Evolutionary conservation across 2,797 vertebrate species (phyloP), one percentile per base, ranked within the genome.

Genomic region (Sebastes vulpes): DNA sequence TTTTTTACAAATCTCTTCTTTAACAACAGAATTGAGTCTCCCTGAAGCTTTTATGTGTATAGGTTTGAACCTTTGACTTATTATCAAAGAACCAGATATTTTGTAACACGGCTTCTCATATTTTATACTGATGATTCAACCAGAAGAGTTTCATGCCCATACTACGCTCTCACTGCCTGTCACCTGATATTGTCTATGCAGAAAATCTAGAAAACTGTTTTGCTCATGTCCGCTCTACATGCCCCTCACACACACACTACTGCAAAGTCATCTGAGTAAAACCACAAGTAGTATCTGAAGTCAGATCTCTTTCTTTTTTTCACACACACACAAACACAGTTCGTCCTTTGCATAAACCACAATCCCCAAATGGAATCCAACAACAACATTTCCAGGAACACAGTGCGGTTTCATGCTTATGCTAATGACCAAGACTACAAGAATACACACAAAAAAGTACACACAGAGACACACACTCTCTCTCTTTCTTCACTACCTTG

Each of bases 401-500:
- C 65, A 59, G 63, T 74, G 84, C 54, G 87, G 91, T 94, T 94
- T 85, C 72, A 86, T 86, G 88, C 84, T 67, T 72, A 88, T 84
- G 79, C 77, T 92, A 87, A 93, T 88, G 78, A 58, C 60, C 66
- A 81, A 61, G 16, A 31, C 26, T 42, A 38, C 71, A 74, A 25
- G 10, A 70, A 31, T 16, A 28, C 23, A 56, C 25, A 42, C 46
- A 57, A 8, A 28, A 54, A 26, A 57, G 23, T 16, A 8, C 26
- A 35, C 38, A 57, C 63, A 21, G 48, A 38, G 54, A 38, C 59
- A 60, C 25, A 18, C 29, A 29, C 53, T n/a, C 38, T 35, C 11
- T 66, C 29, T 32, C 2, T 10, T 2, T 35, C 32, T 35, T 35
- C 21, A 38, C 58, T 82, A 96, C 98, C 98, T 92, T 98, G 98